Conservation (phyloP, 2,888 invertebrate genomes). For the Synanthedon vespiformis region DNA sequence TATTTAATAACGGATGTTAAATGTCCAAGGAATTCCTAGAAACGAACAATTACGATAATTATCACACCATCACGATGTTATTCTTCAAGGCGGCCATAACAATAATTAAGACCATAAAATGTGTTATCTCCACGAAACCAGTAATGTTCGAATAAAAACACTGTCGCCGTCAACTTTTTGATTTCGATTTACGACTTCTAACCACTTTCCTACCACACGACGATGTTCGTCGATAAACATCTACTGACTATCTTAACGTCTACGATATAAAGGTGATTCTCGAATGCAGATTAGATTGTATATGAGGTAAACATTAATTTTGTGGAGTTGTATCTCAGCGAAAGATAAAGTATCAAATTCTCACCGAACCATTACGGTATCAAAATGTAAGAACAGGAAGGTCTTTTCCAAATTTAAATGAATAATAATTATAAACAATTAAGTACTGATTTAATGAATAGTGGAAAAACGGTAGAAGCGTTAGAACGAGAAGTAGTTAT, state of each 20-base stretch:
- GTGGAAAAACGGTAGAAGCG: constrained; percentile 33
- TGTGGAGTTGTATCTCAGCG: constrained; percentile 10
- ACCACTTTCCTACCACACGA: constrained; percentile 19
- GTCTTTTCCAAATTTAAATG: constrained; percentile 49
- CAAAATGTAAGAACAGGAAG: constrained; percentile 43
- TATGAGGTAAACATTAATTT: not conserved
- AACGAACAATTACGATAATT: constrained; percentile 58
- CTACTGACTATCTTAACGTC: constrained; percentile 3
- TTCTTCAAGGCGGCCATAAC: constrained; percentile 41
- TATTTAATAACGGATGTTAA: constrained; percentile 12
- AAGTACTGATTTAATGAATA: constrained; percentile 55
- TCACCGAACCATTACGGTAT: constrained; percentile 43
- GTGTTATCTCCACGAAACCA: constrained; percentile 52
- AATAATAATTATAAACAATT: constrained; percentile 67
- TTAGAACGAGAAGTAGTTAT: constrained; percentile 33
- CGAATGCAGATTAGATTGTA: not conserved
- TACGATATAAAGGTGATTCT: constrained; percentile 8
- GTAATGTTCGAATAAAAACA: constrained; percentile 59
- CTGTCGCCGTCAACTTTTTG: constrained; percentile 41
- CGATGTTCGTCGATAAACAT: constrained; percentile 8
- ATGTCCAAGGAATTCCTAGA: constrained; percentile 26
- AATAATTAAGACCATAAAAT: constrained; percentile 60
- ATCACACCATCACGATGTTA: constrained; percentile 42
- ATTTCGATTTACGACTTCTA: constrained; percentile 44
- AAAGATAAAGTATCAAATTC: constrained; percentile 56